Base-by-base conservation (phyloP, 2,797 vertebrate genomes). In the Stomatorhinus walkeri region DNA sequence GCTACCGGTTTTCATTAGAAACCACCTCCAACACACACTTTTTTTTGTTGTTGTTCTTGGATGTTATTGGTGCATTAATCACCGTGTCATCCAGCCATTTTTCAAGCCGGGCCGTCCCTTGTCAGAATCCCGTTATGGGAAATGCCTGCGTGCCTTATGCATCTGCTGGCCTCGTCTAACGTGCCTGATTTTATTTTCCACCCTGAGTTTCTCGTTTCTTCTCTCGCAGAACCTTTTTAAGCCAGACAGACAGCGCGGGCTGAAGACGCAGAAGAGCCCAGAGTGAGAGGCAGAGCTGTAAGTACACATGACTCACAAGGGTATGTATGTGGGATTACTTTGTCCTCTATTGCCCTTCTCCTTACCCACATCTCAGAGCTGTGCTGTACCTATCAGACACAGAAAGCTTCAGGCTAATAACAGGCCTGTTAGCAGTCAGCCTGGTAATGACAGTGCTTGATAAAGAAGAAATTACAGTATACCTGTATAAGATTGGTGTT, bases 31-130 rank as follows among this genome's bases (percentile, higher is more conserved):
- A 7, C 49, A 3, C 14, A 36, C 68, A 8, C 36, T 9, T 43
- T 40, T 36, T 40, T n/a, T 79, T 85, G 5, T 49, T 54, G 4
- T 89, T 86, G 54, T 76, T 48, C 72, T 89, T 76, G 49, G 49
- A 46, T 51, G 49, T 54, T 87, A 24, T 40, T 64, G 4, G 32
- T 32, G 22, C 88, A 56, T 87, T 52, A 87, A 79, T 87, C 88
- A 46, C 87, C n/a, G 24, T 68, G 85, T 49, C 16, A 32, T 64
- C 49, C 68, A 40, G 28, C n/a, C 22, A 48, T 6, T 81, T 79
- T 36, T 87, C 85, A 59, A 10, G 22, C 84, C 12, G 85, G 24
- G 51, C 59, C 61, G 56, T 52, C 43, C 28, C 59, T 46, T 61
- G 88, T 88, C 51, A 61, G 49, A 51, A 14, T 6, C 43, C 64